These are phyloP conservation scores for Notothenia coriiceps DNA, from an alignment of 2,113 vertebrate species.

Conservation along the genomic window DNA sequence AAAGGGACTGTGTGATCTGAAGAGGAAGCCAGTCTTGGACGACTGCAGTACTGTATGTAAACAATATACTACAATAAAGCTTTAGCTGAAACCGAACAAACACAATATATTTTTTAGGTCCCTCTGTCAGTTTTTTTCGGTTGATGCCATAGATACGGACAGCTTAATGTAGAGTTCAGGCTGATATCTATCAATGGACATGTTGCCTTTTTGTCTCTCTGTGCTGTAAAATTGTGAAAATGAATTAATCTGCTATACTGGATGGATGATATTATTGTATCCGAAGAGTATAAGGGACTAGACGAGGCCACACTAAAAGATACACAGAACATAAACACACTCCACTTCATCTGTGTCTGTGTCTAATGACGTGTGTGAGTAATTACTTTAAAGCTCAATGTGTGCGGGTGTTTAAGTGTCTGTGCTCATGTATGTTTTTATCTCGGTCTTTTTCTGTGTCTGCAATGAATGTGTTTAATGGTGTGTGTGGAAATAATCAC, in stretches of 20 bases:
- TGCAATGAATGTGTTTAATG: constrained; percentile 82
- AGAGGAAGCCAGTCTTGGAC: too few relatives aligned
- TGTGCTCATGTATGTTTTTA: constrained; percentile 78
- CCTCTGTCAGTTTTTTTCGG: not conserved
- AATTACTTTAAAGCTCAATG: constrained; percentile 74
- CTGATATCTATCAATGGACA: not conserved
- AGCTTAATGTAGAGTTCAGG: not conserved
- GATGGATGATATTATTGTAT: constrained; percentile 42
- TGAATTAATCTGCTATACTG: constrained; percentile 29
- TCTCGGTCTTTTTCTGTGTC: constrained; percentile 72
- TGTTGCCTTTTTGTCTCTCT: constrained; percentile 3
- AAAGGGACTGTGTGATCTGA: too few relatives aligned
- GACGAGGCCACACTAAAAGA: constrained; percentile 52
- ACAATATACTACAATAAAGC: too few relatives aligned
- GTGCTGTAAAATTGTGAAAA: constrained; percentile 14
- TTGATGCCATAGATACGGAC: not conserved
- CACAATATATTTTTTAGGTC: not conserved
- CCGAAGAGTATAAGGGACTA: constrained; percentile 37
- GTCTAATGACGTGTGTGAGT: constrained; percentile 82
- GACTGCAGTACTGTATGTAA: too few relatives aligned
- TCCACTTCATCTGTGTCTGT: constrained; percentile 75
- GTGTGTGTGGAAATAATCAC: constrained; percentile 83
- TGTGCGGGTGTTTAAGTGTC: constrained; percentile 75
- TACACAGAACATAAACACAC: constrained; percentile 76
- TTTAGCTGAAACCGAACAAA: not conserved